phyloP scores from a whole-genome alignment of 2,113 vertebrate genomes.

The Tyto alba region DNA sequence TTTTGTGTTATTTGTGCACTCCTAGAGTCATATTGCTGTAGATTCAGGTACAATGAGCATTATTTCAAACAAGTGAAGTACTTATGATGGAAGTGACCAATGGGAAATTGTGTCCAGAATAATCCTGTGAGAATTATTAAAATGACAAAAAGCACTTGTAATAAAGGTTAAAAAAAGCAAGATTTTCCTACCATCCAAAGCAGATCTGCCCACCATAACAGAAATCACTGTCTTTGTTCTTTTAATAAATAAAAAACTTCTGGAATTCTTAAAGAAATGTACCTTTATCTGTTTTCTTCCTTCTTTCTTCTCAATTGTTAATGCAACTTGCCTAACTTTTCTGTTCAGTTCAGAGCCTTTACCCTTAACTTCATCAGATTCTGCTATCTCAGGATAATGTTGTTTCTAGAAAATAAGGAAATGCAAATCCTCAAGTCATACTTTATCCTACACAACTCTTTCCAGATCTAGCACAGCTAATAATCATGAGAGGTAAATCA shows the following conservation, averaged over 20 bases:
- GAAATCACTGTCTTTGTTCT: background rate
- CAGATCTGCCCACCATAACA: background rate
- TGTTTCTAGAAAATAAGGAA: slow-evolving; percentile 34
- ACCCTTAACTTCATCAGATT: slow-evolving; percentile 39
- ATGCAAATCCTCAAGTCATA: background rate
- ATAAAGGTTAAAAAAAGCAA: background rate
- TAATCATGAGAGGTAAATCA: background rate
- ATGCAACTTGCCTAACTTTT: slow-evolving; percentile 45
- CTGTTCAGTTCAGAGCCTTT: slow-evolving; percentile 36
- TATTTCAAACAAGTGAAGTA: background rate
- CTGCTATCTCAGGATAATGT: slow-evolving; percentile 43
- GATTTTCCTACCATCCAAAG: background rate
- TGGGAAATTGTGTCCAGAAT: background rate
- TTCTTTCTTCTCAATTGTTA: slow-evolving; percentile 51
- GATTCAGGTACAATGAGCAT: background rate
- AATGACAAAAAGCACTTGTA: background rate
- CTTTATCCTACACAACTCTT: background rate
- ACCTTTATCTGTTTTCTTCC: slow-evolving; percentile 61
- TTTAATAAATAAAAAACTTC: background rate
- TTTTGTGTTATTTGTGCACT: background rate
- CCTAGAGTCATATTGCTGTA: background rate
- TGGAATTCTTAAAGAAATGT: background rate
- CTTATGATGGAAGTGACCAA: background rate
- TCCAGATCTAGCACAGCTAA: background rate
- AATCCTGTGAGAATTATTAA: background rate